Evolutionary conservation across 1,140 invertebrate genomes (phyloP).

Genomic region (Heliconius himera): DNA sequence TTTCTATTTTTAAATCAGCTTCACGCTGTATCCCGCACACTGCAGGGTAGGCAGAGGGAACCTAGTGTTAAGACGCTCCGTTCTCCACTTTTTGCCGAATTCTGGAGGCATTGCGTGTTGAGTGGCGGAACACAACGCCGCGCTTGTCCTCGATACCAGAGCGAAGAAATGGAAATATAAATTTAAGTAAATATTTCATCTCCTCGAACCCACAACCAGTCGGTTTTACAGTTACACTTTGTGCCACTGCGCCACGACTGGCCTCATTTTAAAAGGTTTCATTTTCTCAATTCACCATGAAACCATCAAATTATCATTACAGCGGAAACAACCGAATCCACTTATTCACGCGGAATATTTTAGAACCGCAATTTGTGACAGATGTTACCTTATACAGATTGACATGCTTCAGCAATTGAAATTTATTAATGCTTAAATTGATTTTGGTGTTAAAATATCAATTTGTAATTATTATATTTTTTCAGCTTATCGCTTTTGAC

Average conservation of each 20-base stretch:
- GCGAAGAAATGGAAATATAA: too few relatives aligned
- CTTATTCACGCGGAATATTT: constrained; percentile 34
- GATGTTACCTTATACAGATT: constrained; percentile 28
- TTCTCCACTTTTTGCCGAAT: too few relatives aligned
- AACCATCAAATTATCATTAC: constrained; percentile 7
- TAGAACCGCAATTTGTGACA: constrained; percentile 31
- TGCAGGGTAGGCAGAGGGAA: too few relatives aligned
- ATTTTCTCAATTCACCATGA: background rate
- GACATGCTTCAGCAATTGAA: background rate
- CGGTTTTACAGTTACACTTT: too few relatives aligned
- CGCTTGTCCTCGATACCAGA: too few relatives aligned
- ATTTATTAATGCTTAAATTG: constrained; percentile 11
- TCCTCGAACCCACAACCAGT: too few relatives aligned
- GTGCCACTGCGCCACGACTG: too few relatives aligned
- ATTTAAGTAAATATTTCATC: too few relatives aligned
- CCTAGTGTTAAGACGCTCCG: too few relatives aligned
- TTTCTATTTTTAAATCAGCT: background rate
- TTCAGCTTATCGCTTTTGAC: background rate
- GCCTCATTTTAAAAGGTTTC: background rate
- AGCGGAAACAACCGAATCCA: constrained; percentile 12
- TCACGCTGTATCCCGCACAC: too few relatives aligned
- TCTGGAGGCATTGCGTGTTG: too few relatives aligned
- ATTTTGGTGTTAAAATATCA: background rate
- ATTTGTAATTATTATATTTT: background rate
- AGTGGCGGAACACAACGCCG: too few relatives aligned